These are phyloP conservation scores for Beris morrisii DNA, from an alignment of 2,888 invertebrate species.

Conservation along the genomic window DNA sequence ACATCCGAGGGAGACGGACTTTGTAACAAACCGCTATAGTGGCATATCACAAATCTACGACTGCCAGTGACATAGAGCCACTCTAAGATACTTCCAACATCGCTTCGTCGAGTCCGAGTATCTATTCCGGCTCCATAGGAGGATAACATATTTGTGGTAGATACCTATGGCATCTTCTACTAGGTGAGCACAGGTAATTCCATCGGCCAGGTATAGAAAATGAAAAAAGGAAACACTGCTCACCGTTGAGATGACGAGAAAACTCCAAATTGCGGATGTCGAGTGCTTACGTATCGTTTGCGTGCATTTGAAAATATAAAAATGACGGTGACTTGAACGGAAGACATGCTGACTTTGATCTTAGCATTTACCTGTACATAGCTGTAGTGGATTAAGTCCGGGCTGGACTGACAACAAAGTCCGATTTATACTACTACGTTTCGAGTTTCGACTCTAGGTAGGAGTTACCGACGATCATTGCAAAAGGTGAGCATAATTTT, in stretches of 20 bases:
- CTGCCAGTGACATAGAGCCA: not conserved
- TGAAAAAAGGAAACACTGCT: slow-evolving; percentile 26
- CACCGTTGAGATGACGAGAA: slow-evolving; percentile 32
- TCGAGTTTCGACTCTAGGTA: not conserved
- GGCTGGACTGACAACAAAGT: not conserved
- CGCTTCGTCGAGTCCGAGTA: too few relatives aligned
- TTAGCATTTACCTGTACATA: slow-evolving; percentile 2
- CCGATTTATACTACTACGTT: slow-evolving; percentile 3
- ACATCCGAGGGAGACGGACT: not conserved
- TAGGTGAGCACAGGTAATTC: too few relatives aligned
- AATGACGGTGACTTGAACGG: slow-evolving; percentile 33
- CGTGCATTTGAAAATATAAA: slow-evolving; percentile 28
- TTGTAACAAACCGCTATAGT: not conserved
- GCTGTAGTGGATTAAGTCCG: not conserved
- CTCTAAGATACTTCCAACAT: not conserved
- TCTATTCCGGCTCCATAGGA: too few relatives aligned
- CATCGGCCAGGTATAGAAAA: not conserved
- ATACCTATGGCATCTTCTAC: too few relatives aligned
- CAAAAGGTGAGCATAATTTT: slow-evolving; percentile 9
- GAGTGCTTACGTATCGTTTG: slow-evolving; percentile 29
- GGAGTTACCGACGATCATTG: not conserved
- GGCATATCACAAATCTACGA: not conserved
- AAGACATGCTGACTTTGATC: slow-evolving; percentile 24
- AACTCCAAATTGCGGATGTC: slow-evolving; percentile 37
- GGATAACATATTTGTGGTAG: too few relatives aligned